Base-by-base conservation (phyloP, 2,888 invertebrate genomes). In the Tetranychus piercei region DNA sequence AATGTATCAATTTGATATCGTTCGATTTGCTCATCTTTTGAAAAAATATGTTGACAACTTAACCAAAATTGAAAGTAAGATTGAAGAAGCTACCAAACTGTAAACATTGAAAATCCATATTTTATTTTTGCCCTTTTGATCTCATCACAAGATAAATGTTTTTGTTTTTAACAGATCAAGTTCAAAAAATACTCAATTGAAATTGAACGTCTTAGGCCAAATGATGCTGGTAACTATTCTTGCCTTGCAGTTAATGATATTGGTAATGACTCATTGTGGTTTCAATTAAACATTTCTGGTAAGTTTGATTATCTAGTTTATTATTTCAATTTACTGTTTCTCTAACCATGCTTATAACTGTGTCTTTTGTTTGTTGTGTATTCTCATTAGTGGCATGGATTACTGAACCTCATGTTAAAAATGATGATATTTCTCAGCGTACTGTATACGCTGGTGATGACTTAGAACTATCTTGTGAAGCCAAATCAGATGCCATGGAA, bases 171-270 rank as follows among this genome's bases (percentile, higher is more conserved):
- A 18, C 69, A 69, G 20, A n/a, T 69, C n/a, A 69, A 69, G n/a
- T 22, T 69, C 11, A 34, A 34, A 34, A 69, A 69, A n/a, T 23
- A 18, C 11, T 22, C 20, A 18, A 20, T 69, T 20, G 23, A 69
- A 11, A 18, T 69, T n/a, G 69, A 9, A 11, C 69, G 22, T 20
- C n/a, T 69, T 1, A 69, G 15, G 9, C 22, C 20, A 34, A 20
- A 18, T 11, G 69, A 69, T 23, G 23, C 69, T 22, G 69, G 69
- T 18, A 69, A 69, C 69, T 69, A 69, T 23, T 22, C 69, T 11
- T 69, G 69, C n/a, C n/a, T 69, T 11, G 69, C 69, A 18, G n/a
- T 22, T n/a, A 69, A 69, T n/a, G 20, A 20, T 23, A 18, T 22
- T 23, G 69, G 69, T 55, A 55, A 55, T 15, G 55, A 55, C 3